phyloP scores from a whole-genome alignment of 2,888 invertebrate species.

The Diplolepis rosae region DNA sequence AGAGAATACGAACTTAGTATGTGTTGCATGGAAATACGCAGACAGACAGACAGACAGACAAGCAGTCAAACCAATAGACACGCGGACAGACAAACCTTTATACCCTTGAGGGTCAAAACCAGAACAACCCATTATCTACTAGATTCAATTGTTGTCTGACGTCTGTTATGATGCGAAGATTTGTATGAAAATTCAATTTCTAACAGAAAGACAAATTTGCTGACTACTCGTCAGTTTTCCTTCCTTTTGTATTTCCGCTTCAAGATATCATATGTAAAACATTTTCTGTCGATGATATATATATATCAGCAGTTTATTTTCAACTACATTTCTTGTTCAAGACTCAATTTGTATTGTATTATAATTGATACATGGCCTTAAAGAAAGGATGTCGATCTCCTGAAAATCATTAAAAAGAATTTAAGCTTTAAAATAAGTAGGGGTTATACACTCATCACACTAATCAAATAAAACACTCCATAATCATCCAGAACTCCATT shows the following conservation, averaged over 20 bases:
- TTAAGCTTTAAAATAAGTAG: no score
- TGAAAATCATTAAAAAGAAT: no score
- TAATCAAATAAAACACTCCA: no score
- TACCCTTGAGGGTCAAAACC: conserved; percentile 48
- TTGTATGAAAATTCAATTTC: conserved; percentile 59
- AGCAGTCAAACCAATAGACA: conserved; percentile 47
- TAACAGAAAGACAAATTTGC: conserved; percentile 36
- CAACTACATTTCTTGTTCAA: no score
- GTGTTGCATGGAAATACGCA: conserved; percentile 54
- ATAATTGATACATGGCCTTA: no score
- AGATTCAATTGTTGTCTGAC: conserved; percentile 49
- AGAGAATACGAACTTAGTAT: conserved; percentile 50
- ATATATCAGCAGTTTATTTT: no score
- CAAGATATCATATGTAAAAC: conserved; percentile 11
- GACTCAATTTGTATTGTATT: no score
- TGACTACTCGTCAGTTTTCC: conserved; percentile 28
- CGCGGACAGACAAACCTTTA: conserved; percentile 51
- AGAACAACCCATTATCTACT: conserved; percentile 54
- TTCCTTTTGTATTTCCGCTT: conserved; percentile 6
- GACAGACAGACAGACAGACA: conserved; percentile 42
- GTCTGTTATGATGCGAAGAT: conserved; percentile 50
- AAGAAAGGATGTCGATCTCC: no score
- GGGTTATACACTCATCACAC: no score
- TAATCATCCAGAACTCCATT: no score
- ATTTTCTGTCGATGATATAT: conserved; percentile 8